Conservation (phyloP, 53 echinoderm and acorn worm genomes). For the Antedon mediterranea region DNA sequence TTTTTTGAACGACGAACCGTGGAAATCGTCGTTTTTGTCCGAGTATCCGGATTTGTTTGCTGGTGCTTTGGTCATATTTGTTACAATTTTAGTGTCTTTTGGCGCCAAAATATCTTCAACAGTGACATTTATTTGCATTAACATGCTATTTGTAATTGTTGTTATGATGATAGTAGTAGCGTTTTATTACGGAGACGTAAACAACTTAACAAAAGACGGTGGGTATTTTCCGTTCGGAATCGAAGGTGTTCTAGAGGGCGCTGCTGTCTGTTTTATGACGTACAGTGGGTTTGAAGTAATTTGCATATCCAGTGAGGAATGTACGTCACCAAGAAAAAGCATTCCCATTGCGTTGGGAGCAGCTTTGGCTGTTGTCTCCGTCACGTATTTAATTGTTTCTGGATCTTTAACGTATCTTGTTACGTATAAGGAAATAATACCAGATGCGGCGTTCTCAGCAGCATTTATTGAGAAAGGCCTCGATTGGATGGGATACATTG, state of each 20-base stretch:
- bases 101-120: not conserved
- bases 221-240: slow-evolving; percentile 43
- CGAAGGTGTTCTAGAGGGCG: slow-evolving; percentile 31
- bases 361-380: slow-evolving; percentile 23
- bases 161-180: not conserved
- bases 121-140: not conserved
- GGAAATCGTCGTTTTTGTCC: slow-evolving; percentile 20
- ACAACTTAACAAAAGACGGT: not conserved
- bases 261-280: slow-evolving; percentile 52
- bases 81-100: not conserved
- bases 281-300: slow-evolving; percentile 61
- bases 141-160: not conserved
- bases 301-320: slow-evolving; percentile 50
- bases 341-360: slow-evolving; percentile 34
- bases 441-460: slow-evolving; percentile 30
- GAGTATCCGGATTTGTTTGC: slow-evolving; percentile 46
- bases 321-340: slow-evolving; percentile 28
- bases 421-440: slow-evolving; percentile 23
- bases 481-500: slow-evolving; percentile 41
- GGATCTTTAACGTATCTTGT: slow-evolving; percentile 37
- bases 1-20: slow-evolving; percentile 20
- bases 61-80: slow-evolving; percentile 20
- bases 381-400: slow-evolving; percentile 40
- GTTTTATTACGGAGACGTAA: not conserved
- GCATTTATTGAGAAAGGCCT: slow-evolving; percentile 33